Conservation (phyloP, 2,113 vertebrate species). For the Megalops atlanticus region DNA sequence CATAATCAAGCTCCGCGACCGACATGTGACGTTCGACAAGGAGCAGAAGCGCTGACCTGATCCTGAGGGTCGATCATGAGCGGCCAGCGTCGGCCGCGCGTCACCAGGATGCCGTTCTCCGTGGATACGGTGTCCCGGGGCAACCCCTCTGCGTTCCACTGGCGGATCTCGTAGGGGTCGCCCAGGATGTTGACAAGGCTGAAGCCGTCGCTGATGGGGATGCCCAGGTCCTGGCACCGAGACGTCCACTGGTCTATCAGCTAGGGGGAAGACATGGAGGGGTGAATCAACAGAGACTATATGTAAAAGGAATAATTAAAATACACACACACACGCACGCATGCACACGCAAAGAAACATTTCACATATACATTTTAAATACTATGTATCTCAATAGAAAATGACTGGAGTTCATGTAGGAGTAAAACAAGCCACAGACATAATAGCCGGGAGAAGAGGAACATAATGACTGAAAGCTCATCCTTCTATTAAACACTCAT, state of each 20-base stretch:
- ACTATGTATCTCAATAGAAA: no score
- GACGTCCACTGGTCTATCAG: slow-evolving; percentile 78
- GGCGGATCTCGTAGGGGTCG: slow-evolving; percentile 77
- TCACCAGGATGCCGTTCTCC: slow-evolving; percentile 83
- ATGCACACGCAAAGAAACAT: slow-evolving; percentile 11
- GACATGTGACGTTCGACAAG: not conserved
- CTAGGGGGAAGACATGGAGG: slow-evolving; percentile 53
- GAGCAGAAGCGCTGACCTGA: slow-evolving; percentile 66
- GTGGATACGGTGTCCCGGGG: slow-evolving; percentile 79
- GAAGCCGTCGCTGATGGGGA: slow-evolving; percentile 79
- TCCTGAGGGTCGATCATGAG: slow-evolving; percentile 88
- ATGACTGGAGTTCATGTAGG: no score
- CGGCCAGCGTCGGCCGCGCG: slow-evolving; percentile 78
- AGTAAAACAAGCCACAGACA: no score
- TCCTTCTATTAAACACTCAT: no score
- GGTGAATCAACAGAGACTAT: not conserved
- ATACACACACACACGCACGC: slow-evolving; percentile 6
- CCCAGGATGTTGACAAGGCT: slow-evolving; percentile 79
- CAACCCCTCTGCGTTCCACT: slow-evolving; percentile 82
- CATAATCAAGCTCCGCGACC: no score
- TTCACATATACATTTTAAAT: no score
- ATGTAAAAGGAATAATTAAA: not conserved
- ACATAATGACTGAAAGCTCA: no score
- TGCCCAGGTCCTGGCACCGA: slow-evolving; percentile 71
- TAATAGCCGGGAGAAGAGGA: no score